Conservation (phyloP, 2,113 vertebrate genomes). For the Sterna hirundo region DNA sequence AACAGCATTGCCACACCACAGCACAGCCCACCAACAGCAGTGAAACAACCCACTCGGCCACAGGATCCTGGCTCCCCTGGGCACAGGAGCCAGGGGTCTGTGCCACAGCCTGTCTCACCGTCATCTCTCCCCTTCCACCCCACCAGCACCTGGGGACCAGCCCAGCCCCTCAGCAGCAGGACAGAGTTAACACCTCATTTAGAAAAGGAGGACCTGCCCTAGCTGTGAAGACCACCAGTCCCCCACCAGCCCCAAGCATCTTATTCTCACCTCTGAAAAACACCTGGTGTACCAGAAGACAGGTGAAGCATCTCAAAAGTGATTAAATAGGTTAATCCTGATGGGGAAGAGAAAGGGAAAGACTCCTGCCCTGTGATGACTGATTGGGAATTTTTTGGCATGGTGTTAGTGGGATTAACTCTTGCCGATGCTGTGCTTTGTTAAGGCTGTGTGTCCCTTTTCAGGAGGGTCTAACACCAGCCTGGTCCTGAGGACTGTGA, state of each 20-base stretch:
- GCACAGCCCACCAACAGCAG: background rate
- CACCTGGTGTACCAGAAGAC: background rate
- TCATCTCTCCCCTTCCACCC: background rate
- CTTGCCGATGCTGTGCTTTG: background rate
- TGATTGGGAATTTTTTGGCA: background rate
- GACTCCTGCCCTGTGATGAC: rapidly evolving
- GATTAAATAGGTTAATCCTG: background rate
- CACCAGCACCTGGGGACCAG: background rate
- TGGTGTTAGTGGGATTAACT: background rate
- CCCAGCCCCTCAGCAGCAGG: background rate
- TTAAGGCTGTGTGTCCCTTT: rapidly evolving
- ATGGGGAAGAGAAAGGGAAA: too few relatives aligned
- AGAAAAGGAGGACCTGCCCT: too few relatives aligned
- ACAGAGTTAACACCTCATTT: rapidly evolving
- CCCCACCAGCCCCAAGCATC: background rate
- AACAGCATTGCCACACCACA: rapidly evolving
- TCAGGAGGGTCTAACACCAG: background rate
- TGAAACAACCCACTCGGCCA: rapidly evolving
- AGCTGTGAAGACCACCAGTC: background rate
- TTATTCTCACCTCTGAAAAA: background rate
- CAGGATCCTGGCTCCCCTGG: rapidly evolving
- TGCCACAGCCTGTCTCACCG: rapidly evolving
- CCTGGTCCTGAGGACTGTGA: background rate
- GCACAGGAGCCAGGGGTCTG: background rate
- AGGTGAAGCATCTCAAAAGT: background rate